These are phyloP conservation scores for Stichopus chloronotus DNA, from an alignment of 35 echinoderm and acorn worm genomes.

Conservation along the genomic window DNA sequence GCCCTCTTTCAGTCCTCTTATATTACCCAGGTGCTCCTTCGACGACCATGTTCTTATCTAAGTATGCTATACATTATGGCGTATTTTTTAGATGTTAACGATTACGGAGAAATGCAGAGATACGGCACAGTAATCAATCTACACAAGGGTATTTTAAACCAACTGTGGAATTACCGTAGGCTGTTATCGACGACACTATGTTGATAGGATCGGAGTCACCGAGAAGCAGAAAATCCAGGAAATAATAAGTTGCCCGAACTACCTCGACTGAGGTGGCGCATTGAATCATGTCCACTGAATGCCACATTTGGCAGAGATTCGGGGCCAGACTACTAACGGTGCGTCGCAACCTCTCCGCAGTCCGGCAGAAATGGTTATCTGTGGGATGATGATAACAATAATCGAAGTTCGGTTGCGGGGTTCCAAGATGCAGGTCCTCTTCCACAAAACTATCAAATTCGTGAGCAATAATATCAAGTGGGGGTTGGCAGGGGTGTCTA, in stretches of 20 bases:
- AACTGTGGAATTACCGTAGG: neutral
- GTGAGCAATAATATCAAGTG: neutral
- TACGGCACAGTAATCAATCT: neutral
- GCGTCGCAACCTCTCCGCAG: neutral
- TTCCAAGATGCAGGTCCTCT: neutral
- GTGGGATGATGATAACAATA: slow-evolving; percentile 8
- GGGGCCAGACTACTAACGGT: neutral
- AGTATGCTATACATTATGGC: too few species aligned
- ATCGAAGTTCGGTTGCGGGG: neutral
- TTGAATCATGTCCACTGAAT: neutral
- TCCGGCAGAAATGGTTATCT: neutral
- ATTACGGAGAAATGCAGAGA: too few species aligned
- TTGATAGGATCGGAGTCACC: neutral
- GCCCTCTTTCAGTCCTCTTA: too few species aligned
- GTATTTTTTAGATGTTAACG: too few species aligned
- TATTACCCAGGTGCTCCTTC: too few species aligned
- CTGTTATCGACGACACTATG: neutral
- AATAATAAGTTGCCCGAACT: neutral
- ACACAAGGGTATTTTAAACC: slow-evolving; percentile 12
- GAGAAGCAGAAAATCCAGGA: neutral
- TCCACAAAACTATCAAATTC: neutral
- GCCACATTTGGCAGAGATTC: slow-evolving; percentile 6
- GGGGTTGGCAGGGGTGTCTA: neutral
- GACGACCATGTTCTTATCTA: too few species aligned
- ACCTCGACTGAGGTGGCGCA: neutral